Conservation (phyloP, 2,113 vertebrate species). For the Sarotherodon lohbergeri region DNA sequence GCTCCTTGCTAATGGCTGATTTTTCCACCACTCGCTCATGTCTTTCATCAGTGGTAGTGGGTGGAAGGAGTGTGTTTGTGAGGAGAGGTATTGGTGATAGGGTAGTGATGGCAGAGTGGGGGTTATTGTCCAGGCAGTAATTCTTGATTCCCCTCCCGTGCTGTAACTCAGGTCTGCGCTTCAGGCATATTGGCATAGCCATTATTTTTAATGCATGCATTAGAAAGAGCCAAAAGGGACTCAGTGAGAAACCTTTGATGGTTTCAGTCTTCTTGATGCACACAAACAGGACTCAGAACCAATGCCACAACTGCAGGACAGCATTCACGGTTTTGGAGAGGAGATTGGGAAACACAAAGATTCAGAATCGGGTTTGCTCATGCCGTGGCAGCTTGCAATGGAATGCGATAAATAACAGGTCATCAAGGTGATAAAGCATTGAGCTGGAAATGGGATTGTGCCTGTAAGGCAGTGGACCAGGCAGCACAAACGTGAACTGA, state of each 20-base stretch:
- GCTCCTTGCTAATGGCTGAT: slow-evolving; percentile 19
- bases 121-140: neutral
- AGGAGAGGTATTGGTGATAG: neutral
- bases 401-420: slow-evolving; percentile 13
- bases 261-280: slow-evolving; percentile 12
- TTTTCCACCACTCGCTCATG: slow-evolving; percentile 1
- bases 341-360: neutral
- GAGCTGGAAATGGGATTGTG: slow-evolving; percentile 40
- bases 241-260: slow-evolving; percentile 8
- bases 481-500: slow-evolving; percentile 8
- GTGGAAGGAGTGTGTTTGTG: neutral
- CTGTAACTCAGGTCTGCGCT: neutral
- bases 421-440: slow-evolving; percentile 39
- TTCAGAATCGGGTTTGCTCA: neutral
- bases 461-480: neutral
- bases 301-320: neutral
- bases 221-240: neutral
- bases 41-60: slow-evolving; percentile 8
- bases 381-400: neutral
- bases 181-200: neutral
- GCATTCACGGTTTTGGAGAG: neutral
- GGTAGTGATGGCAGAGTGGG: neutral
- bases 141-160: slow-evolving; percentile 3
- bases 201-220: slow-evolving; percentile 19
- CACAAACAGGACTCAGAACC: neutral